phyloP scores from a whole-genome alignment of 2,113 vertebrate species.

The Oryzias celebensis region DNA sequence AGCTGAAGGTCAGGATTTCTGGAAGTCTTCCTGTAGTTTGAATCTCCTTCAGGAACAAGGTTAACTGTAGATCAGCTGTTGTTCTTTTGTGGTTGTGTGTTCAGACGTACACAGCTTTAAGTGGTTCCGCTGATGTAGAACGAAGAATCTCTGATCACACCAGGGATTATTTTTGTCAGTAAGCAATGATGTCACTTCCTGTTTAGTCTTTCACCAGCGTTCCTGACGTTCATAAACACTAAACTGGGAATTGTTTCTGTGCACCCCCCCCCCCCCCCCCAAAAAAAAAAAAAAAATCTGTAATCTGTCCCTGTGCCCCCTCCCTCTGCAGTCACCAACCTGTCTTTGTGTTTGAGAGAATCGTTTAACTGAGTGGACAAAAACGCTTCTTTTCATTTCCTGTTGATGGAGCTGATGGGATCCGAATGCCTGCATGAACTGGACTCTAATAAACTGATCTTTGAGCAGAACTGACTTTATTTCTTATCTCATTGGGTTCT shows the following conservation, averaged over 20 bases:
- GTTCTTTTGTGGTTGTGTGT: slow-evolving; percentile 71
- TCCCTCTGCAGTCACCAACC: slow-evolving; percentile 42
- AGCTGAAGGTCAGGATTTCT: slow-evolving; percentile 15
- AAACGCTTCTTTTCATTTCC: slow-evolving; percentile 62
- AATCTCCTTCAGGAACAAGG: too few species aligned
- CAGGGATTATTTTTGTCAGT: too few species aligned
- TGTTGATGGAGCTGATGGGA: slow-evolving; percentile 5
- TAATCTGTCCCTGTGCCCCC: slow-evolving; percentile 36
- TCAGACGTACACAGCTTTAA: slow-evolving; percentile 21
- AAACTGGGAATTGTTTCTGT: slow-evolving; percentile 18
- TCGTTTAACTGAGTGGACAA: slow-evolving; percentile 36
- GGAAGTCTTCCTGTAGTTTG: neutral
- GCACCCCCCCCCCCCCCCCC: slow-evolving; percentile 23
- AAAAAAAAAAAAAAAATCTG: too few species aligned
- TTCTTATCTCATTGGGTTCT: too few species aligned
- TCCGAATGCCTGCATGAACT: too few species aligned
- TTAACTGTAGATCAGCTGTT: slow-evolving; percentile 23
- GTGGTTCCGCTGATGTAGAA: too few species aligned
- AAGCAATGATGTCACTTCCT: slow-evolving; percentile 52
- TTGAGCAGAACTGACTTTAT: too few species aligned
- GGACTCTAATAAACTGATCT: too few species aligned
- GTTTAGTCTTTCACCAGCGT: slow-evolving; percentile 23
- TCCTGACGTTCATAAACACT: slow-evolving; percentile 4
- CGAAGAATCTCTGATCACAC: too few species aligned
- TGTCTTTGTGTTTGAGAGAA: slow-evolving; percentile 51